Conservation (phyloP, 2,113 vertebrate genomes). For the Vanacampus margaritifer region DNA sequence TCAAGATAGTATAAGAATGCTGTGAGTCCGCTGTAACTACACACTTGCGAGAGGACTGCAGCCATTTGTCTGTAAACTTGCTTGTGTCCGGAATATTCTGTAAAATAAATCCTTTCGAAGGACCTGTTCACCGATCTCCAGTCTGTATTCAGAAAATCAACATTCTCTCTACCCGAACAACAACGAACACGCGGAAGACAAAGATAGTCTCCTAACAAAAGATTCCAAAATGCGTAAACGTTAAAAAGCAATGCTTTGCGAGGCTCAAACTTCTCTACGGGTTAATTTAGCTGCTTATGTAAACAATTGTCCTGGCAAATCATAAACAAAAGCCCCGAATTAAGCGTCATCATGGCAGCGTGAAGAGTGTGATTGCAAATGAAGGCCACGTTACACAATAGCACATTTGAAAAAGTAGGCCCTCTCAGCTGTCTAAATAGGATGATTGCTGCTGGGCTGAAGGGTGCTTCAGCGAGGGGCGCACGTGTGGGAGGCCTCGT, state of each 20-base stretch:
- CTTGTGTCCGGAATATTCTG: too few species aligned
- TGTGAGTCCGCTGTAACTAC: too few species aligned
- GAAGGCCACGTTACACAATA: conserved; percentile 51
- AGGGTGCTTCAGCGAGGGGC: conserved; percentile 66
- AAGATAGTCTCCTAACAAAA: too few species aligned
- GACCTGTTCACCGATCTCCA: too few species aligned
- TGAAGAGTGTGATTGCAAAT: conserved; percentile 56
- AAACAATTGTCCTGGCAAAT: conserved; percentile 44
- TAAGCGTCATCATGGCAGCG: conserved; percentile 45
- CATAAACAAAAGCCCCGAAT: conserved; percentile 48
- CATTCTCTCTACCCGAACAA: too few species aligned
- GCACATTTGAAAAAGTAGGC: conserved; percentile 31
- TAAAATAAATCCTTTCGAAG: too few species aligned
- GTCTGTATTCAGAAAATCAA: too few species aligned
- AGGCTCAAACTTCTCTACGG: background rate
- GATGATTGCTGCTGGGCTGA: conserved; percentile 68
- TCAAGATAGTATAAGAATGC: too few species aligned
- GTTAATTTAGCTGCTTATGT: conserved; percentile 19
- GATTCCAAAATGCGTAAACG: conserved; percentile 7
- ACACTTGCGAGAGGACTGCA: too few species aligned
- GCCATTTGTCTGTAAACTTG: too few species aligned
- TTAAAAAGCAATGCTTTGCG: conserved; percentile 4
- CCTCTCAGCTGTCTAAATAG: conserved; percentile 66
- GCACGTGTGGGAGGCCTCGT: conserved; percentile 59
- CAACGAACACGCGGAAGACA: too few species aligned